Conservation (phyloP, 2,888 invertebrate species). For the Parnassius orleans region DNA sequence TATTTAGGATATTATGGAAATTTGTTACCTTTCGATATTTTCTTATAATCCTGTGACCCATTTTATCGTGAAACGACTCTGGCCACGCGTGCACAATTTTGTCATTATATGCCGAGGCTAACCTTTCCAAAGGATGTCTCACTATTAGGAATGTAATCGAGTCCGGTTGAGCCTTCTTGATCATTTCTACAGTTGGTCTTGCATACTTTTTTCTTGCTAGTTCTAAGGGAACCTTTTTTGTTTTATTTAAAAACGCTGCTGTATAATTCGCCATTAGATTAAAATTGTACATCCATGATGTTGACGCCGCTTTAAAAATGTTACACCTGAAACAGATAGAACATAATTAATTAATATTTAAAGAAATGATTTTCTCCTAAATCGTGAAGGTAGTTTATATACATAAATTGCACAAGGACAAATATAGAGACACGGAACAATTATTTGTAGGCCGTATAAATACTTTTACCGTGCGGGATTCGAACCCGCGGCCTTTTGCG, state of each 20-base stretch:
- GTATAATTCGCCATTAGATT: constrained; percentile 92
- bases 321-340: constrained; percentile 81
- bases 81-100: constrained; percentile 92
- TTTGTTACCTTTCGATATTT: constrained; percentile 84
- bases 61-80: constrained; percentile 89
- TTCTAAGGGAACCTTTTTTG: constrained; percentile 88
- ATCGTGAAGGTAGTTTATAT: too few species aligned
- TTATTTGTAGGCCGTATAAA: too few species aligned
- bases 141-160: constrained; percentile 91
- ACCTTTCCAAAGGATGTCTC: constrained; percentile 88
- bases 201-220: constrained; percentile 90
- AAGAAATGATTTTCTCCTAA: too few species aligned
- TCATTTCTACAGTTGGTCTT: constrained; percentile 86
- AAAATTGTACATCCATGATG: constrained; percentile 96
- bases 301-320: constrained; percentile 92
- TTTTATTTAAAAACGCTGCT: constrained; percentile 87
- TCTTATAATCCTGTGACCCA: constrained; percentile 88
- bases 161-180: constrained; percentile 86
- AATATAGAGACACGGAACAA: too few species aligned
- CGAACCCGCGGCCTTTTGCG: too few species aligned
- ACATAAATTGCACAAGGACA: too few species aligned
- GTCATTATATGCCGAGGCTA: constrained; percentile 91
- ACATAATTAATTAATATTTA: too few species aligned
- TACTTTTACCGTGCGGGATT: too few species aligned
- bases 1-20: background rate